Conservation (phyloP, 2,888 invertebrate genomes). For the Andrena praecox region DNA sequence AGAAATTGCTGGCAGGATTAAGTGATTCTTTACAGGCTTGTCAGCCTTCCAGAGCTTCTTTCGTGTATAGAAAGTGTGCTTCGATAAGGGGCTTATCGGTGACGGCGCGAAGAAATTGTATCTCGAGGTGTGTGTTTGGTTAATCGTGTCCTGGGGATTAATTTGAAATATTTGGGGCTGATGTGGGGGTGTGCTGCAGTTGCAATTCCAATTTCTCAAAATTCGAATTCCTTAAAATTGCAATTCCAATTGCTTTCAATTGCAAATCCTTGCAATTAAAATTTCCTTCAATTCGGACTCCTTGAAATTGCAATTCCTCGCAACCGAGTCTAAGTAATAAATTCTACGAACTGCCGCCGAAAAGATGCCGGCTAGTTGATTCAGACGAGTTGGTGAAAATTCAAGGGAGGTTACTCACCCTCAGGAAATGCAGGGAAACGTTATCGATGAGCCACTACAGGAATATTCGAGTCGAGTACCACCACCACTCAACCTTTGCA, state of each 20-base stretch:
- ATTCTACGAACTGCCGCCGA: background rate
- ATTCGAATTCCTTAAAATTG: background rate
- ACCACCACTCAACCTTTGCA: slow-evolving; percentile 42
- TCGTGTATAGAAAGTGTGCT: background rate
- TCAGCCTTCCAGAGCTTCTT: slow-evolving; percentile 16
- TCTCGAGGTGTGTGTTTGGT: background rate
- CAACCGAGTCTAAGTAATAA: too few species aligned
- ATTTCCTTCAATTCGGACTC: background rate
- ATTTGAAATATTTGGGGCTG: background rate
- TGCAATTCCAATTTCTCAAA: background rate
- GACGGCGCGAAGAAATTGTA: background rate
- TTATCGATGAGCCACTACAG: slow-evolving; percentile 41
- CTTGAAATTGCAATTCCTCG: background rate
- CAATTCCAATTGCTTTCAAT: background rate
- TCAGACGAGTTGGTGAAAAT: slow-evolving; percentile 10
- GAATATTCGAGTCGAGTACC: slow-evolving; percentile 46
- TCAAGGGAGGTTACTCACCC: slow-evolving; percentile 15
- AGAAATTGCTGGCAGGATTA: slow-evolving; percentile 43
- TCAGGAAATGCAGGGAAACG: slow-evolving; percentile 29
- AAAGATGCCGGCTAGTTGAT: background rate
- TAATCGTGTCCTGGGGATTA: background rate
- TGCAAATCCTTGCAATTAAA: background rate
- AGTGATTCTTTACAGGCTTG: slow-evolving; percentile 24
- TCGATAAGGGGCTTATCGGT: background rate
- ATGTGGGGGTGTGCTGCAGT: background rate